Conservation (phyloP, 2,888 invertebrate genomes). For the Griposia aprilina region DNA sequence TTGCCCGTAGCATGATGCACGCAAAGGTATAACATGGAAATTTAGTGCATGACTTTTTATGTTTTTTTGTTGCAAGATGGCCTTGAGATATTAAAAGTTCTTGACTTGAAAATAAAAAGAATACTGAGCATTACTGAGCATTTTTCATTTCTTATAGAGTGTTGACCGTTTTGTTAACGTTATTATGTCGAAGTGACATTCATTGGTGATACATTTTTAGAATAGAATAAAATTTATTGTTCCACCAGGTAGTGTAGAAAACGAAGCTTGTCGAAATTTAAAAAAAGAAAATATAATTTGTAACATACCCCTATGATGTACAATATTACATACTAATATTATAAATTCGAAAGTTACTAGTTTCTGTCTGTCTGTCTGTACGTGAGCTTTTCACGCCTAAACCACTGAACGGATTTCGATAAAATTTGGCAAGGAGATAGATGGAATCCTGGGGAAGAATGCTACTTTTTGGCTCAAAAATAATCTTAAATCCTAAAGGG, state of each 20-base stretch:
- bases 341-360: too few species aligned
- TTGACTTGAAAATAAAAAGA: slow-evolving; percentile 14
- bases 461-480: too few species aligned
- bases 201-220: not conserved
- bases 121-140: not conserved
- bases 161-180: not conserved
- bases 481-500: too few species aligned
- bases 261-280: not conserved
- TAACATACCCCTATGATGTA: too few species aligned
- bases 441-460: too few species aligned
- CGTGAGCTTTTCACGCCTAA: too few species aligned
- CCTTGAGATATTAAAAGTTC: slow-evolving; percentile 28
- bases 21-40: slow-evolving; percentile 32
- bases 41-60: slow-evolving; percentile 15
- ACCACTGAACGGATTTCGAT: too few species aligned
- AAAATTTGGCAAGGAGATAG: too few species aligned
- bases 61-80: slow-evolving; percentile 11
- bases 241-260: not conserved
- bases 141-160: not conserved
- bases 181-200: not conserved
- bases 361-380: too few species aligned
- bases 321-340: not conserved
- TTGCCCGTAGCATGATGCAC: slow-evolving; percentile 38
- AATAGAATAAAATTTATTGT: not conserved
- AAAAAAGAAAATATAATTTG: too few species aligned